A percentile compares a stretch with the other conserved stretches of the same genome.
phyloP scores from a whole-genome alignment of 2,113 vertebrate species.

The Phainopepla nitens region DNA sequence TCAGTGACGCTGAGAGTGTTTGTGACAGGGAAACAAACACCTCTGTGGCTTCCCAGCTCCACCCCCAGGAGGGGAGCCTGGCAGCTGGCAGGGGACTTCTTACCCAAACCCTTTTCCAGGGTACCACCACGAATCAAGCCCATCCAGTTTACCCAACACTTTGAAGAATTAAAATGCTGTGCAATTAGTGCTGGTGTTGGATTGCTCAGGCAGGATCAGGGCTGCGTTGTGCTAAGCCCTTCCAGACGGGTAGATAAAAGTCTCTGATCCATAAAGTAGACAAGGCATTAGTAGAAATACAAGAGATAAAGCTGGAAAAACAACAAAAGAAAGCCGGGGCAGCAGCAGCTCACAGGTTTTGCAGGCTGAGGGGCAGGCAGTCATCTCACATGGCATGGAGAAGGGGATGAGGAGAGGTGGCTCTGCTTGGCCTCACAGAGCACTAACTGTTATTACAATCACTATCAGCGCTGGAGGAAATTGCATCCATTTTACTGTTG shows the following conservation, averaged over 20 bases:
- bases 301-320: slow-evolving; percentile 16
- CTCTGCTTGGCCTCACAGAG: slow-evolving; percentile 8
- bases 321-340: background rate
- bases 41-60: background rate
- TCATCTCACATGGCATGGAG: background rate
- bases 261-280: slow-evolving; percentile 27
- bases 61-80: background rate
- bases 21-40: background rate
- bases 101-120: background rate
- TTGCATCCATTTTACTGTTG: slow-evolving; percentile 42
- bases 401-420: background rate
- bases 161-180: background rate
- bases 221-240: background rate
- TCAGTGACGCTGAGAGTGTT: background rate
- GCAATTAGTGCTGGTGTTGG: background rate
- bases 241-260: slow-evolving; percentile 12
- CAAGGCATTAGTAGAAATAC: slow-evolving; percentile 10
- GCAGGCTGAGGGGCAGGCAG: background rate
- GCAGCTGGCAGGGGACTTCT: background rate
- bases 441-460: background rate
- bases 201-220: background rate
- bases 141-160: background rate
- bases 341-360: background rate
- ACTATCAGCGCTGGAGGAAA: slow-evolving; percentile 39
- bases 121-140: background rate